These are phyloP conservation scores for Chrysogorgia sp. DNA, from an alignment of 92 coral and sea anemone species.

Conservation along the genomic window DNA sequence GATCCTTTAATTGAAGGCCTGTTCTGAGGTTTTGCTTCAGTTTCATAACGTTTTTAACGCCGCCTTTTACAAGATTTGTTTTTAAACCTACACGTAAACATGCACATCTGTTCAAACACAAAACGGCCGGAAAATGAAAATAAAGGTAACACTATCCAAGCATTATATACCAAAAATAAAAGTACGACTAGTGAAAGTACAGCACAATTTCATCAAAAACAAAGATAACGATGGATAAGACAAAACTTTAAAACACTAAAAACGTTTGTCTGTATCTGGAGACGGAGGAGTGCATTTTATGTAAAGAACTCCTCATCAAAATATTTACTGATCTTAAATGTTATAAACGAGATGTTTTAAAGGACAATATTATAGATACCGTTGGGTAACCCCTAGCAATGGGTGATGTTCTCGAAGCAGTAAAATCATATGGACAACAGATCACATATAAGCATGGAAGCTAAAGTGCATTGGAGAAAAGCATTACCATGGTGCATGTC, in stretches of 20 bases:
- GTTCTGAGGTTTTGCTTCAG: too few species aligned
- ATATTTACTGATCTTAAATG: neutral
- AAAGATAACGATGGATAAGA: neutral
- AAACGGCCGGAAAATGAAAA: too few species aligned
- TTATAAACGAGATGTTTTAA: neutral
- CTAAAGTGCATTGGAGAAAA: neutral
- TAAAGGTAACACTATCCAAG: too few species aligned
- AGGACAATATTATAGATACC: neutral
- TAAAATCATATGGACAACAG: neutral
- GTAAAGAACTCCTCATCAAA: neutral
- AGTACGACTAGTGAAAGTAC: neutral
- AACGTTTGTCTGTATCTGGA: neutral
- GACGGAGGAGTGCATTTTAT: slow-evolving; percentile 11
- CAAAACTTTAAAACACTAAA: neutral
- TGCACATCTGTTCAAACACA: too few species aligned
- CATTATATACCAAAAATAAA: too few species aligned
- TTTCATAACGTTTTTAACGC: too few species aligned
- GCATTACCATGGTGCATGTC: slow-evolving; percentile 38
- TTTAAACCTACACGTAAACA: too few species aligned
- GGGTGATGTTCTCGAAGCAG: neutral
- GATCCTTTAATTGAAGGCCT: too few species aligned
- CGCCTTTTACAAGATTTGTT: too few species aligned
- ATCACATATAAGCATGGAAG: neutral
- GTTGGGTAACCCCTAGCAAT: neutral
- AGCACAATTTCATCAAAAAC: neutral